A percentile compares a stretch with the other conserved stretches of the same genome.
Evolutionary conservation across 92 coral and sea anemone species (phyloP).

Genomic region (Epizoanthus ramosus): DNA sequence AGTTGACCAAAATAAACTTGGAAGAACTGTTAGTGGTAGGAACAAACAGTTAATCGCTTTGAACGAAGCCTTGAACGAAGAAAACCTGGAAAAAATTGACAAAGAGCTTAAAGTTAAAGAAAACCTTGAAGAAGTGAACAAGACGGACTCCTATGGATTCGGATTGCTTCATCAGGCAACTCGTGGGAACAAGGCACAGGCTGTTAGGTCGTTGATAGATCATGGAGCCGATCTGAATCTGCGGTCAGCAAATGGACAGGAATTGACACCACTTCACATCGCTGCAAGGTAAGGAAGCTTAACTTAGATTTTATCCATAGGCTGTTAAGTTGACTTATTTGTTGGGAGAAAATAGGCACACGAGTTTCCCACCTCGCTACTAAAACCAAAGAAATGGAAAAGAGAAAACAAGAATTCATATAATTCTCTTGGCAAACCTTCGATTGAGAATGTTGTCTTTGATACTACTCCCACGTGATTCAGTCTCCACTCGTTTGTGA

Average conservation of each 20-base stretch:
- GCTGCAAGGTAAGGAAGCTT: constrained; percentile 20
- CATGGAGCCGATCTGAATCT: constrained; percentile 12
- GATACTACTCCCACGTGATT: too few species aligned
- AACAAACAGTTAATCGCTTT: neutral
- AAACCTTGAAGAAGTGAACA: neutral
- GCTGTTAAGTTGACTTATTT: neutral
- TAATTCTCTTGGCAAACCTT: too few species aligned
- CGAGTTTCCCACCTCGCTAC: too few species aligned
- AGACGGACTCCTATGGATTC: neutral
- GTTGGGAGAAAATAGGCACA: too few species aligned
- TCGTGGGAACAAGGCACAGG: constrained; percentile 2
- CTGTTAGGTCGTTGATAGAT: neutral
- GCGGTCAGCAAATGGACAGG: constrained; percentile 11
- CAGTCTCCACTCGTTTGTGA: too few species aligned
- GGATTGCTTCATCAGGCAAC: constrained; percentile 12
- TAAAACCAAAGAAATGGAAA: too few species aligned
- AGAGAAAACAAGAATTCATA: too few species aligned
- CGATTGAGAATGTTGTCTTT: too few species aligned
- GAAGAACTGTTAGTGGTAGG: neutral
- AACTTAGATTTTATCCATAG: neutral
- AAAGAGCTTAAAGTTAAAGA: neutral
- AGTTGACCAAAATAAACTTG: neutral
- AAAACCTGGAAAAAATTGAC: constrained; percentile 7
- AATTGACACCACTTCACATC: constrained; percentile 27
- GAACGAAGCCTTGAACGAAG: constrained; percentile 21